Evolutionary conservation across 2,113 vertebrate genomes (phyloP), one percentile per base, ranked within the genome.

Genomic region (Strix aluco): DNA sequence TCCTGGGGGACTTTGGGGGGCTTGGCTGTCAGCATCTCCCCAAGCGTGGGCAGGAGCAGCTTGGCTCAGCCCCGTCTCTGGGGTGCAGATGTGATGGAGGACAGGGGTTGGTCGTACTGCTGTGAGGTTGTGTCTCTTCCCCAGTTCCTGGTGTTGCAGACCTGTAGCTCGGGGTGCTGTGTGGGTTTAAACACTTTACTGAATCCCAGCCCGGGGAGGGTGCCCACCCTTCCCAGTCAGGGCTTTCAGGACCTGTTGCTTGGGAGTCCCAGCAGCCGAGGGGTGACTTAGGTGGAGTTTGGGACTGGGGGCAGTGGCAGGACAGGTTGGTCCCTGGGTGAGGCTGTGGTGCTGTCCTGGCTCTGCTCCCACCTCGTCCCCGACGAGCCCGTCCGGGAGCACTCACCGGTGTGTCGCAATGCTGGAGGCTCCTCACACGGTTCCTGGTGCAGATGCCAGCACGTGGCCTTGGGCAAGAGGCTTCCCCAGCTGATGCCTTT

Each of bases 391-490:
- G 1, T 17, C 34, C 0, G 2, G 38, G 30, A 49, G 58, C 9
- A 0, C 25, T 58, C 63, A 2, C n/a, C 1, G 6, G 2, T 13
- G 63, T 5, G n/a, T 69, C 6, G 1, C 0, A 0, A 0, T 9
- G 44, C 5, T 2, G 3, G 9, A 26, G 40, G 27, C 59, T 75
- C 23, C 78, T 54, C 1, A 2, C 0, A 2, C 36, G 3, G 55
- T 46, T 94, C 54, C 94, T 27, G 52, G 12, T 81, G 74, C 67
- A 47, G 78, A 6, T 44, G 13, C 86, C 77, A 58, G 38, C 83
- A 18, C 4, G 0, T 34, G 71, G 80, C 61, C 57, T 23, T 10
- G 1, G 71, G 79, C 57, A 3, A 26, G 62, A 4, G 5, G 5
- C 65, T 78, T 63, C 59, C 36, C 51, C 2, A 20, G 34, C 66